Evolutionary conservation across 2,888 invertebrate species (phyloP).

Genomic region (Xestobium rufovillosum): DNA sequence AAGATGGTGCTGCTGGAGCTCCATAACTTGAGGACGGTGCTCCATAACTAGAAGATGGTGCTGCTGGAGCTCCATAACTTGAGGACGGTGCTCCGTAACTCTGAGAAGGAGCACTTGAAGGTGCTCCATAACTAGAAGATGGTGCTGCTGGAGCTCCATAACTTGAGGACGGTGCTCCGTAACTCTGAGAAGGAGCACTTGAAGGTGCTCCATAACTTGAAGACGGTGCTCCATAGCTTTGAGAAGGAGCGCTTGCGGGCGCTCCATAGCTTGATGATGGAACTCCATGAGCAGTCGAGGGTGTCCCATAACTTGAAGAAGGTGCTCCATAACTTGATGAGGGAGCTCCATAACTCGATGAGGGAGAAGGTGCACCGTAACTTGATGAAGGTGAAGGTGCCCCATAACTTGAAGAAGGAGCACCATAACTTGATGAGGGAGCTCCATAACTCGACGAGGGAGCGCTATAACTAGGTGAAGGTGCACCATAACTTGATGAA

Average conservation of each 20-base stretch:
- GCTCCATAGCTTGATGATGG: constrained; percentile 19
- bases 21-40: constrained; percentile 20
- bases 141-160: constrained; percentile 25
- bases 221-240: constrained; percentile 23
- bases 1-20: constrained; percentile 19
- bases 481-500: constrained; percentile 17
- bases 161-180: constrained; percentile 15
- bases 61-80: constrained; percentile 8
- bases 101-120: constrained; percentile 17
- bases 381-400: constrained; percentile 13
- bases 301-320: constrained; percentile 23
- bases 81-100: neutral
- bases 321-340: constrained; percentile 22
- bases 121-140: constrained; percentile 14
- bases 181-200: constrained; percentile 14
- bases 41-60: constrained; percentile 15
- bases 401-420: constrained; percentile 19
- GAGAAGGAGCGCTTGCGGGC: constrained; percentile 14
- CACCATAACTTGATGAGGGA: constrained; percentile 14
- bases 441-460: constrained; percentile 15
- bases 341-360: constrained; percentile 14
- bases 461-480: constrained; percentile 14
- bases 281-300: constrained; percentile 15
- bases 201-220: constrained; percentile 16
- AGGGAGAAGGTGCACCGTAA: constrained; percentile 12